Evolutionary conservation across 2,888 invertebrate species (phyloP).

Genomic region (Arge pagana): DNA sequence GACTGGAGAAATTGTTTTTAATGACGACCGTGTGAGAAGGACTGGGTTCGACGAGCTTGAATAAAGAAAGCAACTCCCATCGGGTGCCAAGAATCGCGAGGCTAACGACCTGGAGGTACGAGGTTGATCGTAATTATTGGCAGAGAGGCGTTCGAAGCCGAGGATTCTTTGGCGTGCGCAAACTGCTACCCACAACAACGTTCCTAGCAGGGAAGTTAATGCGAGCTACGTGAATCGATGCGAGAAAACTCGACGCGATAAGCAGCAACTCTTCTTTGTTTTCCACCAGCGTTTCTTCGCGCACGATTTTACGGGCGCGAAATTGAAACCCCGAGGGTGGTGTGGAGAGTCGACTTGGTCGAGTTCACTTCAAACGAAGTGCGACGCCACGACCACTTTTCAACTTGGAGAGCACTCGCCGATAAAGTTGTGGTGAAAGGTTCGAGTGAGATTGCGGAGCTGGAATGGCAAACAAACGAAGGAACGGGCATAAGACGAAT

Average conservation of each 20-base stretch:
- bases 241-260: neutral
- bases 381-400: neutral
- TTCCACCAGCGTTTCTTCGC: neutral
- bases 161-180: neutral
- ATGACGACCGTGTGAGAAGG: too few species aligned
- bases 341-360: neutral
- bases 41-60: too few species aligned
- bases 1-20: too few species aligned
- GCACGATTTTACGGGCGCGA: constrained; percentile 5
- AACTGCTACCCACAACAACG: neutral
- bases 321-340: constrained; percentile 12
- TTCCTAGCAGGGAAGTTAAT: neutral
- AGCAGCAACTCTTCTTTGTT: neutral
- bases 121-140: constrained; percentile 4
- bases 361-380: neutral
- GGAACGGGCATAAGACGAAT: neutral
- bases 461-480: neutral
- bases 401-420: constrained; percentile 8
- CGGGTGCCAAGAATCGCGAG: constrained; percentile 5
- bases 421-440: too few species aligned
- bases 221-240: neutral
- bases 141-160: constrained; percentile 8
- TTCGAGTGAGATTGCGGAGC: constrained; percentile 1
- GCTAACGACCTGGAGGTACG: constrained; percentile 5
- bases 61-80: constrained; percentile 12